Percentiles rank a stretch among this genome's conserved stretches.
Evolutionary conservation across 37 sponge, comb jelly and placozoan species (phyloP).

Genomic region (Eunapius fragilis): DNA sequence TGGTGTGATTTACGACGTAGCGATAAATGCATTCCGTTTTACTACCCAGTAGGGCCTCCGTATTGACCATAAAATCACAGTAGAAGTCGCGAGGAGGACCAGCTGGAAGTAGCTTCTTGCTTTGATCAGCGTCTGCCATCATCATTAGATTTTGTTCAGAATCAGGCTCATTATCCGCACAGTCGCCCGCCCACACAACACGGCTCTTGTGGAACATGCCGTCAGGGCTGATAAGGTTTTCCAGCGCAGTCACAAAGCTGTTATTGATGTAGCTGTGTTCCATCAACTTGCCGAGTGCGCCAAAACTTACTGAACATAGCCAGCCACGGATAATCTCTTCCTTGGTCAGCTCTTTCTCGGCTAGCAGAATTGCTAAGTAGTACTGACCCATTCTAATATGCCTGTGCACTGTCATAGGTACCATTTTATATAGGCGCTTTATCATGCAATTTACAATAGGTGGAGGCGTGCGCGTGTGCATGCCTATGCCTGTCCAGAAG

Average conservation of each 20-base stretch:
- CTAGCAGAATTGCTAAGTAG: background rate
- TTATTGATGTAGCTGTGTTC: background rate
- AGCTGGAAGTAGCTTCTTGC: background rate
- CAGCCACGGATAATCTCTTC: background rate
- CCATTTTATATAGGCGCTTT: too few relatives aligned
- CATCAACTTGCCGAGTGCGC: background rate
- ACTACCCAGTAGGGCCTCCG: too few relatives aligned
- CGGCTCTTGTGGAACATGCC: background rate
- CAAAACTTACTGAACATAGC: background rate
- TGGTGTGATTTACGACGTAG: background rate
- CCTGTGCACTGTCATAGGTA: too few relatives aligned
- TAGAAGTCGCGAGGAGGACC: background rate
- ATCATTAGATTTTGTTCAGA: background rate
- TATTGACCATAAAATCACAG: too few relatives aligned
- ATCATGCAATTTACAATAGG: too few relatives aligned
- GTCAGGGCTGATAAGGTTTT: background rate
- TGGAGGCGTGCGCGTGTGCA: too few relatives aligned
- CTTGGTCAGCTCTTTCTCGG: background rate
- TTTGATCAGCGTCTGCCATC: background rate
- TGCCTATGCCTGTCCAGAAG: too few relatives aligned
- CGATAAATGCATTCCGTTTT: background rate
- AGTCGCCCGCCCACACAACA: background rate
- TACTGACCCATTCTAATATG: background rate
- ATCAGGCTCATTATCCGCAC: background rate
- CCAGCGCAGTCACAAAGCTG: background rate